Conservation (phyloP, 2,888 invertebrate genomes). For the Rotaria magnacalcarata region DNA sequence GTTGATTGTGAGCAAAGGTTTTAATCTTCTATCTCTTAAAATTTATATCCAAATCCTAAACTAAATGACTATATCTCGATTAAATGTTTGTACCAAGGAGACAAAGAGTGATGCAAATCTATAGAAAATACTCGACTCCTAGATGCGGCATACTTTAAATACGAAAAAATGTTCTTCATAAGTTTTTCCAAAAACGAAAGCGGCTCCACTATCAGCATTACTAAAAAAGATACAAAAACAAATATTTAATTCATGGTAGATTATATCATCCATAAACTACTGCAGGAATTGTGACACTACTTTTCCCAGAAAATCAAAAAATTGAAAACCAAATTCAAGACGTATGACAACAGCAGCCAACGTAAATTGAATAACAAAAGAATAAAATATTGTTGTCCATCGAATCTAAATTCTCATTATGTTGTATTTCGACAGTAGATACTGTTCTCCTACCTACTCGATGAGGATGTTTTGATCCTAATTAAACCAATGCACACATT, state of each 20-base stretch:
- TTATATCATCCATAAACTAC: neutral
- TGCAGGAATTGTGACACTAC: constrained; percentile 17
- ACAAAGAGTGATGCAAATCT: neutral
- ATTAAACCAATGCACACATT: neutral
- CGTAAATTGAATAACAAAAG: constrained; percentile 11
- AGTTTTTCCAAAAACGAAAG: constrained; percentile 68
- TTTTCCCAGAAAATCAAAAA: constrained; percentile 13
- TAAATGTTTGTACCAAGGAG: constrained; percentile 28
- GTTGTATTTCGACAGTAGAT: neutral
- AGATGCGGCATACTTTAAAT: constrained; percentile 67
- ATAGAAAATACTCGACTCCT: neutral
- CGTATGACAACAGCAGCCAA: neutral
- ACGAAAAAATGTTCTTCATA: constrained; percentile 68
- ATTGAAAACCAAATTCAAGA: neutral
- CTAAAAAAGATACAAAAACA: neutral
- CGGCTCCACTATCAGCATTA: neutral
- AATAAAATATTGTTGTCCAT: constrained; percentile 30
- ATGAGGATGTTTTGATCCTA: constrained; percentile 33
- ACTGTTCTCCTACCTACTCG: neutral
- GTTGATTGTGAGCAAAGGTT: too few relatives aligned
- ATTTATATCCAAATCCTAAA: too few relatives aligned
- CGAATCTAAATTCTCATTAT: neutral
- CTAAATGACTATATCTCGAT: too few relatives aligned
- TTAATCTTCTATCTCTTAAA: too few relatives aligned
- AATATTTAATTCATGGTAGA: too few relatives aligned